These are phyloP conservation scores for Campoletis sonorensis DNA, from an alignment of 1,140 invertebrate species.

Conservation along the genomic window DNA sequence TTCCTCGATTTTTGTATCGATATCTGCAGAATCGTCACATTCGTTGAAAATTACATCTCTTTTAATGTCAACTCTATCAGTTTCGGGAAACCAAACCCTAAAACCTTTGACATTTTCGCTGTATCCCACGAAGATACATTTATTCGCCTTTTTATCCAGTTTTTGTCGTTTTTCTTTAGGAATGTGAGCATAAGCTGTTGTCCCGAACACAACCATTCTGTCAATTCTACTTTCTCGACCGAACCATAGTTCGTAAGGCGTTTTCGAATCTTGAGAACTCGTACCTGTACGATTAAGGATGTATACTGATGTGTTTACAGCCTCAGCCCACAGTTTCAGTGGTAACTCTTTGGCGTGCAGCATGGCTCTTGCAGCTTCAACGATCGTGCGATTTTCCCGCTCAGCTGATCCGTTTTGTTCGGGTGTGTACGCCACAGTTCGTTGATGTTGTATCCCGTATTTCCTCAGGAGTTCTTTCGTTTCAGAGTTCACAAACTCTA, in stretches of 20 bases:
- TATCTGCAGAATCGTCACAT: not conserved
- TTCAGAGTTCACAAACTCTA: slow-evolving; percentile 67
- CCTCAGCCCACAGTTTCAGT: slow-evolving; percentile 53
- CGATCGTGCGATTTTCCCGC: slow-evolving; percentile 61
- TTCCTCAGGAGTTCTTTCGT: slow-evolving; percentile 71
- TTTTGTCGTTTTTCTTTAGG: slow-evolving; percentile 42
- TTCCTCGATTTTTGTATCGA: not conserved
- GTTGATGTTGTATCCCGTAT: slow-evolving; percentile 44
- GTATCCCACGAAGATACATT: slow-evolving; percentile 57
- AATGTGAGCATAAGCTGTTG: slow-evolving; percentile 48
- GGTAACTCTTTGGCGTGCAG: slow-evolving; percentile 51
- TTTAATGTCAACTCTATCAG: slow-evolving; percentile 2
- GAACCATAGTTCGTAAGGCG: slow-evolving; percentile 1
- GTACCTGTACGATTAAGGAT: slow-evolving; percentile 48
- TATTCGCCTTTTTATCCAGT: not conserved
- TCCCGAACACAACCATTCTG: slow-evolving; percentile 65
- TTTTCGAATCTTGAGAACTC: not conserved
- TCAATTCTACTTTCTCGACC: not conserved
- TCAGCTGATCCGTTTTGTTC: slow-evolving; percentile 51
- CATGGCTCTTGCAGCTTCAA: slow-evolving; percentile 66
- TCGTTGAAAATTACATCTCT: slow-evolving; percentile 21
- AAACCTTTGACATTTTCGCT: slow-evolving; percentile 42
- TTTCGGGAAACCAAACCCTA: slow-evolving; percentile 26
- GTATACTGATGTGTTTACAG: slow-evolving; percentile 49
- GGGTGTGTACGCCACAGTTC: slow-evolving; percentile 48